A percentile compares a stretch with the other conserved stretches of the same genome.
Evolutionary conservation across 2,888 invertebrate species (phyloP).

Genomic region (Entomobrya multifasciata): DNA sequence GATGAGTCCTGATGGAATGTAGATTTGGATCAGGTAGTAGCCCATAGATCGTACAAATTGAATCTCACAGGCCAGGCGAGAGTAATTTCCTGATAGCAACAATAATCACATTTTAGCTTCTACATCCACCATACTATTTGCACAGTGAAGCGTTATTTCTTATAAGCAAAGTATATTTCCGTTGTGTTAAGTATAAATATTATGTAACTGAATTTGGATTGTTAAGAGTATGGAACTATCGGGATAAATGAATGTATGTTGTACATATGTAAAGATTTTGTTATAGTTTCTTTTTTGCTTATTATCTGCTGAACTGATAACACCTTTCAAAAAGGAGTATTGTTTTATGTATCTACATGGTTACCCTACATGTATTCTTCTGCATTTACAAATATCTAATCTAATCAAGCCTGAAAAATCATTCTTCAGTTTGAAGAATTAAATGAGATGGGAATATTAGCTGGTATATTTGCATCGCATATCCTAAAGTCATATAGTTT

Average conservation of each 20-base stretch:
- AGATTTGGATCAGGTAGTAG: conserved; percentile 99
- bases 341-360: neutral
- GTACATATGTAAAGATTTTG: neutral
- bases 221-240: conserved; percentile 14
- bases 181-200: neutral
- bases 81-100: conserved; percentile 91
- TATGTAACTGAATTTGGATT: conserved; percentile 19
- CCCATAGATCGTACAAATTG: conserved; percentile 99
- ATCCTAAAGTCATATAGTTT: too few species aligned
- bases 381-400: too few species aligned
- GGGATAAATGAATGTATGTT: neutral
- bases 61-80: conserved; percentile 96
- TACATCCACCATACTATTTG: neutral
- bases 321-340: neutral
- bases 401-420: too few species aligned
- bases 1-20: conserved; percentile 92
- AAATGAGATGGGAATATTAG: too few species aligned
- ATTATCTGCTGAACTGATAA: conserved; percentile 10
- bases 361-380: neutral
- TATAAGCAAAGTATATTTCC: neutral
- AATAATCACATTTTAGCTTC: conserved; percentile 42
- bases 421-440: too few species aligned
- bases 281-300: neutral
- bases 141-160: conserved; percentile 10
- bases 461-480: too few species aligned